These are phyloP conservation scores for Syngnathus floridae DNA, from an alignment of 2,113 vertebrate species.

Conservation along the genomic window DNA sequence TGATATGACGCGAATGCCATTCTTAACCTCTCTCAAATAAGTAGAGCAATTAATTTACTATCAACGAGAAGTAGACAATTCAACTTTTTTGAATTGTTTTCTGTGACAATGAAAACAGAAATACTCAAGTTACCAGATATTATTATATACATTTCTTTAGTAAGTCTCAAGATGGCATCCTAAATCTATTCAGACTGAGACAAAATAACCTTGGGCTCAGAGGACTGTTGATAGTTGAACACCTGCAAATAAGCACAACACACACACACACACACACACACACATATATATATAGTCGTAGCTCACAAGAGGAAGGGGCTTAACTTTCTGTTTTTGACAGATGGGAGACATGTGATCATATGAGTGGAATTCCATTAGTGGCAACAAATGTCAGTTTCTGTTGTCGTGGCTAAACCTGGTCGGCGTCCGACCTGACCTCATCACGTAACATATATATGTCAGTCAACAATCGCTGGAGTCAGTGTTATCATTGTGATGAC, in stretches of 20 bases:
- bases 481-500: not conserved
- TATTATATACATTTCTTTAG: no score
- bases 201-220: no score
- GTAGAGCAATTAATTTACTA: not conserved
- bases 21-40: not conserved
- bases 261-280: no score
- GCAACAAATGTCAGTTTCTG: slow-evolving; percentile 55
- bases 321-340: slow-evolving; percentile 56
- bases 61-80: not conserved
- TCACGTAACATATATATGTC: slow-evolving; percentile 28
- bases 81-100: not conserved
- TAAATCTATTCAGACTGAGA: no score
- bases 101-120: no score
- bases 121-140: no score
- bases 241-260: no score
- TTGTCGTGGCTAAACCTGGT: slow-evolving; percentile 43
- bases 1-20: not conserved
- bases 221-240: no score
- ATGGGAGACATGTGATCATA: slow-evolving; percentile 59
- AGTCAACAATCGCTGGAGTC: not conserved
- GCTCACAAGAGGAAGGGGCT: slow-evolving; percentile 18
- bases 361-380: slow-evolving; percentile 52
- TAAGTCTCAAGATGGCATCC: no score
- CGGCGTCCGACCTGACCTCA: slow-evolving; percentile 56
- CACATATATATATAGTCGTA: no score